Base-by-base conservation (phyloP, 2,113 vertebrate genomes). In the Ptychochromis oligacanthus region DNA sequence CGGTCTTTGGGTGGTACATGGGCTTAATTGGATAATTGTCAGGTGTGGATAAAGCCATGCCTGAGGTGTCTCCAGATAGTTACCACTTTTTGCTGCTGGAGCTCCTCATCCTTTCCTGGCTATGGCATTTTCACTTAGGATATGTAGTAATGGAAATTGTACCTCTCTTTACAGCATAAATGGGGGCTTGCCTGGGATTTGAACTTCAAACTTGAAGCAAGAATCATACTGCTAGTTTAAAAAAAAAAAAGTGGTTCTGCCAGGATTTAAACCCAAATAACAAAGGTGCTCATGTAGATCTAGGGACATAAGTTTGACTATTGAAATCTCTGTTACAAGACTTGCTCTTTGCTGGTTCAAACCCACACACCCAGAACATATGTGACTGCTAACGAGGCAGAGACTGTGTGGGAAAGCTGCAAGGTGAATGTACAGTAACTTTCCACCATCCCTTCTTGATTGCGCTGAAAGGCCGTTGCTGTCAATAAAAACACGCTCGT, bases 401-500 rank as follows among this genome's bases (percentile, higher is more conserved):
- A 87, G 57, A 9, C 43, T 58, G 28, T 31, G 65, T 72, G 59
- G 40, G 49, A 75, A 46, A 65, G 12, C 57, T 52, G 10, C 5
- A 24, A 31, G 56, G 56, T 75, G 57, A 67, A 22, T 54, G 2
- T n/a, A 54, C 67, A 75, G 31, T 10, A 61, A 77, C 76, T 64
- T 26, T 56, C 56, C 54, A 20, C 10, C 3, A 46, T 57, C 18
- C 4, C 7, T 26, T 77, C 4, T 9, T 22, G 36, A 24, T 2
- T 22, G 55, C 36, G 0, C 13, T n/a, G 54, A 31, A 49, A 38
- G 34, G 72, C 38, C 10, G 38, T 20, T 12, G 34, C 72, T 79
- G 79, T 82, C 43, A 70, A 84, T 62, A 83, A 58, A 3, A 57
- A 75, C 38, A 54, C 15, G 54, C 4, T 59, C 13, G 28, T 58